A percentile compares a stretch with the other conserved stretches of the same genome.
Conservation (phyloP, 1,140 invertebrate species). For the Drosophila kohkoa region DNA sequence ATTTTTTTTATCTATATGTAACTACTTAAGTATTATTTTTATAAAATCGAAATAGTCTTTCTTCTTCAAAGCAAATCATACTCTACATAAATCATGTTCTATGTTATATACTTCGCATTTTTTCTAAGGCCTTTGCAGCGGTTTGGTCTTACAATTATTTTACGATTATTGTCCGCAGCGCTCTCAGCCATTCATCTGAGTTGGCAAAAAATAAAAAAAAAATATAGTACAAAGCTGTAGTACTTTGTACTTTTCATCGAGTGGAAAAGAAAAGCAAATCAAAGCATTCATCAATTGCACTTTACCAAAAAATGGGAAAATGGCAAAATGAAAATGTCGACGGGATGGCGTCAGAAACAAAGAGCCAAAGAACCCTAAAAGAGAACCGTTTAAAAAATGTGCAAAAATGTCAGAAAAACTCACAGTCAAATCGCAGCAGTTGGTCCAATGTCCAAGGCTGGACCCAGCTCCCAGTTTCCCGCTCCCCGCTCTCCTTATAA, state of each 20-base stretch:
- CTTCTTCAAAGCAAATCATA: too few relatives aligned
- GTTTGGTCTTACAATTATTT: constrained; percentile 59
- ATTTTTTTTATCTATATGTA: too few relatives aligned
- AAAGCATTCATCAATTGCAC: constrained; percentile 75
- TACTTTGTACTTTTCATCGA: neutral
- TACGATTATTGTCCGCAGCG: constrained; percentile 58
- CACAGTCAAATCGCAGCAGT: constrained; percentile 76
- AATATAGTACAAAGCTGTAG: constrained; percentile 11
- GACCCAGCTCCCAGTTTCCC: constrained; percentile 1
- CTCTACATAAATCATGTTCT: too few relatives aligned
- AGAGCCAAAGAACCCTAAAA: constrained; percentile 29
- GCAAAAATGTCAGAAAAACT: constrained; percentile 82
- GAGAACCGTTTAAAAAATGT: constrained; percentile 55
- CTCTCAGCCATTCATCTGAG: constrained; percentile 46
- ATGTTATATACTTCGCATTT: neutral
- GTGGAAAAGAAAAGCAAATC: constrained; percentile 16
- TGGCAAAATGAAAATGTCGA: constrained; percentile 58
- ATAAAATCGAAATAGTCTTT: too few relatives aligned
- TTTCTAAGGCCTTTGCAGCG: neutral
- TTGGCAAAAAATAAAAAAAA: neutral
- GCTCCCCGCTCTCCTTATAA: constrained; percentile 16
- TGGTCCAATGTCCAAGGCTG: constrained; percentile 31
- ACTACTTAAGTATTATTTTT: too few relatives aligned
- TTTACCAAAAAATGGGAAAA: constrained; percentile 68
- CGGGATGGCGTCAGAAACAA: constrained; percentile 56